Percentiles rank a stretch among this genome's conserved stretches.
phyloP scores from a whole-genome alignment of 2,113 vertebrate species.

The Anser brachyrhynchus region DNA sequence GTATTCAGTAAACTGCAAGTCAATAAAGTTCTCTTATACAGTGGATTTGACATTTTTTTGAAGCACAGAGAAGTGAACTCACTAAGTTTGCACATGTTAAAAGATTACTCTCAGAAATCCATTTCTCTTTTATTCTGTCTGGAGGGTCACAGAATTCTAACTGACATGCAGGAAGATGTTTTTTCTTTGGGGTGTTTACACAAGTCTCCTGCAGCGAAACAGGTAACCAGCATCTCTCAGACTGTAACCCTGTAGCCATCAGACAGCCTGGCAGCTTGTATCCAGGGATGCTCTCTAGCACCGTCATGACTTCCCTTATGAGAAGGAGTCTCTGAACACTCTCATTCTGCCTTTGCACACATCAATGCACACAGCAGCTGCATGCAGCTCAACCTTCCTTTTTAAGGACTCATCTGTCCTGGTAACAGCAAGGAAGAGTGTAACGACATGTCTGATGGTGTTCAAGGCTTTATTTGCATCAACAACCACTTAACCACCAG shows the following conservation, averaged over 20 bases:
- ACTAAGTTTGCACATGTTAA: neutral
- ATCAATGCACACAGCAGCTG: neutral
- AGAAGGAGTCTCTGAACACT: neutral
- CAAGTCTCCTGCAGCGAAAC: neutral
- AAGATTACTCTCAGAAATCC: neutral
- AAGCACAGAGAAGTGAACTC: neutral
- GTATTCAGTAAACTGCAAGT: neutral
- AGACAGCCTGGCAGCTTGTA: neutral
- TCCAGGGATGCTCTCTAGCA: neutral
- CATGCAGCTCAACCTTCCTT: neutral
- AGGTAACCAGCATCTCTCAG: neutral
- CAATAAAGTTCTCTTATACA: neutral
- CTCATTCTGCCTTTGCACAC: neutral
- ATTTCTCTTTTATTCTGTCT: neutral
- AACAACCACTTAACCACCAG: neutral
- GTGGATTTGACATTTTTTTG: neutral
- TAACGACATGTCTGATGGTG: neutral
- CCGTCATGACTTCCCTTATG: neutral
- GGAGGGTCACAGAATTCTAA: neutral
- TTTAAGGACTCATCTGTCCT: neutral
- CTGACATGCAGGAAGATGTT: neutral
- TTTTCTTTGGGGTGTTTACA: neutral
- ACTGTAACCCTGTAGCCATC: neutral
- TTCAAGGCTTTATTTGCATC: neutral
- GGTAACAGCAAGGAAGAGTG: neutral